phyloP scores from a whole-genome alignment of 2,888 invertebrate genomes.

The Drosophila colorata region DNA sequence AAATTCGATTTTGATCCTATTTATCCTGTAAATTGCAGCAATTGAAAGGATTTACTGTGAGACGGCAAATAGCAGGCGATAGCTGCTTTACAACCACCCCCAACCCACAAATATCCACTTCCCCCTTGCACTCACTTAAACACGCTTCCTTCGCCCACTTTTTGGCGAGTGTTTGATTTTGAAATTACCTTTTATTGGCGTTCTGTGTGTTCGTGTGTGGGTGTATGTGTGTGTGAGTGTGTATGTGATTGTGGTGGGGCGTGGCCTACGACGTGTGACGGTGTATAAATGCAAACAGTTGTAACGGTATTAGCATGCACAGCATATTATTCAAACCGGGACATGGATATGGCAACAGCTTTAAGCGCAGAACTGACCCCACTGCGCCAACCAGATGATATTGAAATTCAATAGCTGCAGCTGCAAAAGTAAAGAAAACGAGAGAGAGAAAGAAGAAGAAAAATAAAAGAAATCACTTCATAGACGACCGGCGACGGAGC shows the following conservation, averaged over 20 bases:
- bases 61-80: constrained; percentile 30
- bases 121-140: constrained; percentile 4
- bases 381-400: constrained; percentile 41
- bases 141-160: constrained; percentile 9
- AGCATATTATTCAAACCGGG: constrained; percentile 12
- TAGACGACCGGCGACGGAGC: constrained; percentile 41
- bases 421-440: constrained; percentile 34
- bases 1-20: constrained; percentile 84
- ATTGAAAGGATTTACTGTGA: constrained; percentile 82
- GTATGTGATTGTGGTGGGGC: neutral
- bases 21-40: constrained; percentile 83
- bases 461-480: constrained; percentile 55
- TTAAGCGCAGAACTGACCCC: constrained; percentile 33
- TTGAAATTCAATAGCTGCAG: constrained; percentile 76
- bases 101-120: too few species aligned
- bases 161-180: constrained; percentile 76
- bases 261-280: constrained; percentile 30
- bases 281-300: constrained; percentile 50
- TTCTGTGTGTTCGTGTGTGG: constrained; percentile 15
- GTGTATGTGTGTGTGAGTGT: constrained; percentile 7
- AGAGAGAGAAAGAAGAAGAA: neutral
- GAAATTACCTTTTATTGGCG: constrained; percentile 80
- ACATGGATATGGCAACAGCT: constrained; percentile 41
- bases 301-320: constrained; percentile 47
- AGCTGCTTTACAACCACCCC: neutral